Conservation (phyloP, 2,797 vertebrate species). For the Tolypeutes matacus region DNA sequence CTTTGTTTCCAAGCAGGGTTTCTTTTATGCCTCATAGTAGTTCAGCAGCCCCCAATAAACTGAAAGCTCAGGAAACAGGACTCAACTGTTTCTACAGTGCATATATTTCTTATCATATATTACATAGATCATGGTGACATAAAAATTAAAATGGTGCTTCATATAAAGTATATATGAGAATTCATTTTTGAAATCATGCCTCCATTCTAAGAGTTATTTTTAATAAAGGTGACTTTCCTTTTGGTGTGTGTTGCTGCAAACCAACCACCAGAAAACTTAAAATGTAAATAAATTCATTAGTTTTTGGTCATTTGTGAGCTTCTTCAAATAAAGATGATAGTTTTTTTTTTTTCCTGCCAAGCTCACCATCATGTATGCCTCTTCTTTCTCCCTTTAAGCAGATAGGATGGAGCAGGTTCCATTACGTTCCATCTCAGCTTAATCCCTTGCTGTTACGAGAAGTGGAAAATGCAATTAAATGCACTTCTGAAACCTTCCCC, state of each 20-base stretch:
- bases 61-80: background rate
- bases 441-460: slow-evolving; percentile 87
- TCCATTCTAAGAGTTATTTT: background rate
- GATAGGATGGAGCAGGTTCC: slow-evolving; percentile 81
- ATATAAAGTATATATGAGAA: background rate
- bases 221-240: background rate
- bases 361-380: slow-evolving; percentile 75
- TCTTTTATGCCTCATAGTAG: fast-evolving
- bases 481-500: slow-evolving; percentile 86
- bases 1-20: background rate
- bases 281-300: slow-evolving; percentile 62
- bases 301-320: slow-evolving; percentile 69
- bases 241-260: background rate
- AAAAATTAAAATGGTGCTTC: background rate
- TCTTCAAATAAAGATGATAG: slow-evolving; percentile 64
- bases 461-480: slow-evolving; percentile 90
- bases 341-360: slow-evolving; percentile 22
- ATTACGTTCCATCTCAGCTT: slow-evolving; percentile 86
- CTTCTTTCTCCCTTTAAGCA: slow-evolving; percentile 74
- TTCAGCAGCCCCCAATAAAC: background rate
- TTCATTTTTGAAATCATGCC: slow-evolving; percentile 61
- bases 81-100: background rate
- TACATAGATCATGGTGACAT: background rate
- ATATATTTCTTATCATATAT: background rate
- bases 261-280: background rate